Evolutionary conservation across 2,888 invertebrate species (phyloP).

Genomic region (Limnephilus lunatus): DNA sequence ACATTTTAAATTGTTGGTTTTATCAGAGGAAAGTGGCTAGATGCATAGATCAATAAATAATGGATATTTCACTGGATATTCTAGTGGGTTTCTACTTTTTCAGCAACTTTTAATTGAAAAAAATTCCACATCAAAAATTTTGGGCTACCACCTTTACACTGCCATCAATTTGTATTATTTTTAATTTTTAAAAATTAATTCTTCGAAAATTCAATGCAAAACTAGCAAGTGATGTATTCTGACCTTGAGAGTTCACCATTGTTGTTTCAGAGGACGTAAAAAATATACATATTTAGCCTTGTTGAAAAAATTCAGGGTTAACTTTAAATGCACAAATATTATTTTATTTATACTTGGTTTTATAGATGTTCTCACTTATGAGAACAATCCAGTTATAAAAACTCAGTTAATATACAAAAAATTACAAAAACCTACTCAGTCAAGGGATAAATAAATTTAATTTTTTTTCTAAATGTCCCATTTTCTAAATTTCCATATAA

Average conservation of each 20-base stretch:
- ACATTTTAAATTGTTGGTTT: neutral
- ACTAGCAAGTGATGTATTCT: too few relatives aligned
- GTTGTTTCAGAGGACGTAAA: neutral
- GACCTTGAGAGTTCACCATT: too few relatives aligned
- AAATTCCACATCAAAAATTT: neutral
- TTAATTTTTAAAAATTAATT: neutral
- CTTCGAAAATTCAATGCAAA: neutral
- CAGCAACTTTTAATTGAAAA: neutral
- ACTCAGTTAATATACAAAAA: too few relatives aligned
- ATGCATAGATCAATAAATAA: neutral
- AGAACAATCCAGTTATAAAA: too few relatives aligned
- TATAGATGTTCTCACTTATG: too few relatives aligned
- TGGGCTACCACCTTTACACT: neutral
- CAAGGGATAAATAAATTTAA: too few relatives aligned
- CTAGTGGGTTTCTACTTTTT: neutral
- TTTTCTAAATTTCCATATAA: too few relatives aligned
- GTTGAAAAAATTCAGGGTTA: too few relatives aligned
- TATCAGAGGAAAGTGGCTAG: neutral
- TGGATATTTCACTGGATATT: neutral
- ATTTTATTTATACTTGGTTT: too few relatives aligned
- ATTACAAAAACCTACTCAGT: too few relatives aligned
- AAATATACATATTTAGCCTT: constrained; percentile 2
- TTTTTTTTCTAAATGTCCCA: too few relatives aligned
- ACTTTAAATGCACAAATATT: too few relatives aligned
- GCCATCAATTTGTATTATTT: neutral